Conservation (phyloP, 2,797 vertebrate genomes). For the Lepus oiostolus region DNA sequence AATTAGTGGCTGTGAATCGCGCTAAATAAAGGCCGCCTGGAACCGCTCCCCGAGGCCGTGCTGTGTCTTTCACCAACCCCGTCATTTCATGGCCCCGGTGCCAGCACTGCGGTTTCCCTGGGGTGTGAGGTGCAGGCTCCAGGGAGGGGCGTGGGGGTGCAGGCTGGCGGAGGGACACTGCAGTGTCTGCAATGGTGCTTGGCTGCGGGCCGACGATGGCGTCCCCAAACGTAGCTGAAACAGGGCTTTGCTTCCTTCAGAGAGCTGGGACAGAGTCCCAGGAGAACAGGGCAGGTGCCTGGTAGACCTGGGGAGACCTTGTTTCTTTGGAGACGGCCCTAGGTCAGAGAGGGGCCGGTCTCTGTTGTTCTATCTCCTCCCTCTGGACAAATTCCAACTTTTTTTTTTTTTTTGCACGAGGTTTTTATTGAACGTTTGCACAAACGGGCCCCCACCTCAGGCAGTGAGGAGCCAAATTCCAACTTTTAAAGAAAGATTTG, state of each 20-base stretch:
- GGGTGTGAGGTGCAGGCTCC: not conserved
- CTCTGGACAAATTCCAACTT: not conserved
- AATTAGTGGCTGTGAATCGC: conserved; percentile 20
- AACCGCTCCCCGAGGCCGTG: not conserved
- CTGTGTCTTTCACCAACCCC: not conserved
- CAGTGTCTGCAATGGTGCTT: not conserved
- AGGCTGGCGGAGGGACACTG: not conserved
- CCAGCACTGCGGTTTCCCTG: not conserved
- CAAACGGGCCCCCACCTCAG: too few relatives aligned
- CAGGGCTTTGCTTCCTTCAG: not conserved
- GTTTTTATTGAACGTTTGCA: too few relatives aligned
- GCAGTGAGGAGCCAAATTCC: too few relatives aligned
- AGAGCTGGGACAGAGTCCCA: not conserved
- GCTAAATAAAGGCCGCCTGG: conserved; percentile 38
- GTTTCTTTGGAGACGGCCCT: not conserved
- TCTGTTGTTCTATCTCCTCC: not conserved
- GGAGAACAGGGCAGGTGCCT: not conserved
- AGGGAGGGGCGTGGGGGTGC: not conserved
- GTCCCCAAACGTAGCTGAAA: not conserved
- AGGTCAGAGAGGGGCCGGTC: not conserved
- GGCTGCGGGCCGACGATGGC: not conserved
- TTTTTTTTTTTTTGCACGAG: too few relatives aligned
- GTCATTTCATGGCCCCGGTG: not conserved
- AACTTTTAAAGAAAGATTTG: too few relatives aligned
- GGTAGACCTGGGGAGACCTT: not conserved